phyloP scores from a whole-genome alignment of 2,797 vertebrate species.

The Tiaroga cobitis region DNA sequence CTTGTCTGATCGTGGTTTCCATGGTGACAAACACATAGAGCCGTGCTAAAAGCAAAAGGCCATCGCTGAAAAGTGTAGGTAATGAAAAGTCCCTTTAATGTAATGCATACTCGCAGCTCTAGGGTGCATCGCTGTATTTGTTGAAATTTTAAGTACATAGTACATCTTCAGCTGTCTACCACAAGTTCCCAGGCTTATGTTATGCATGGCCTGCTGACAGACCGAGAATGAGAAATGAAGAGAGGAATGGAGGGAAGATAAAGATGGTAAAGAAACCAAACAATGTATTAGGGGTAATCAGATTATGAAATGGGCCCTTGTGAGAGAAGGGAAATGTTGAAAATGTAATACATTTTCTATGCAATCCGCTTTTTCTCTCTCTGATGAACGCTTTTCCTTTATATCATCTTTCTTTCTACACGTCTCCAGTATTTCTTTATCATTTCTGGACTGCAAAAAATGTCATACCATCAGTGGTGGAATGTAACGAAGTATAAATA shows the following conservation, averaged over 20 bases:
- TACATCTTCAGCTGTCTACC: slow-evolving; percentile 38
- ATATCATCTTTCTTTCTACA: neutral
- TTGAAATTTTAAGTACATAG: slow-evolving; percentile 36
- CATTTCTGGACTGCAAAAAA: neutral
- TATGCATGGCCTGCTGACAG: slow-evolving; percentile 13
- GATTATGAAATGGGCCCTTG: slow-evolving; percentile 3
- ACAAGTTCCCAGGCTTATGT: slow-evolving; percentile 15
- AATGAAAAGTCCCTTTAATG: neutral
- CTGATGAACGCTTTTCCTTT: neutral
- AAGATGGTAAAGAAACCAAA: slow-evolving; percentile 4
- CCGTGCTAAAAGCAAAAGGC: slow-evolving; percentile 21
- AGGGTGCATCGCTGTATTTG: slow-evolving; percentile 3
- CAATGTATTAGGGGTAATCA: slow-evolving; percentile 13
- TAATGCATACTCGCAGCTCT: neutral
- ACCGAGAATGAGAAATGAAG: neutral
- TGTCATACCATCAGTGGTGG: too few relatives aligned
- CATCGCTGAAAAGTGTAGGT: neutral
- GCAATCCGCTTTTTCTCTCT: neutral
- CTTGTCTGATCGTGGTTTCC: slow-evolving; percentile 41
- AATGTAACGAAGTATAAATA: too few relatives aligned
- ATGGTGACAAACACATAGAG: slow-evolving; percentile 27
- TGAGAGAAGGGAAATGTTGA: neutral
- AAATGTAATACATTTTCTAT: neutral
- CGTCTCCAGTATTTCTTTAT: neutral
- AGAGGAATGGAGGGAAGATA: neutral